Base-by-base conservation (phyloP, 2,888 invertebrate species). In the Chaetogeoica ovagalla region DNA sequence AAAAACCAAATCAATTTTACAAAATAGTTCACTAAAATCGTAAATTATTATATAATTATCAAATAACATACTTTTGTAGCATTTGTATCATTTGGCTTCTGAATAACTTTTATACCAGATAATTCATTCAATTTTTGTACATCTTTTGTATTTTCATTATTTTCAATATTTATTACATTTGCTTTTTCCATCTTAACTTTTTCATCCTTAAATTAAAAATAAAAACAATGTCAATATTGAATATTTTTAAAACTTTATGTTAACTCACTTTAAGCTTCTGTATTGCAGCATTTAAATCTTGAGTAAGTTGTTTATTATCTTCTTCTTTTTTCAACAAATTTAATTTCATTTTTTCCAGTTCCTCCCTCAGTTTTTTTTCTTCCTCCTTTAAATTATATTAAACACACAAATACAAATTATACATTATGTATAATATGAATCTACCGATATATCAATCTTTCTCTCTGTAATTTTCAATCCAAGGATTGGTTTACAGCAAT, bases 31-130 rank as follows among this genome's bases (percentile, higher is more conserved):
- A 63, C 11, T 15, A 63, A 6, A 63, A 11, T n/a, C 52, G 52
- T 37, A 30, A 63, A 73, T 59, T 21, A 71, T 71, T 2, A 72
- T n/a, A 21, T 63, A 73, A 55, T 19, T 65, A 66, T 48, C 13
- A 48, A 3, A 48, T 21, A n/a, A 57, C 21, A 65, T 66, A 70
- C 79, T 59, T 66, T 72, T 37, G 65, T 60, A n/a, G 59, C 81
- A 84, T 84, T 83, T 81, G 82, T n/a, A 83, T 83, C 81, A 82
- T 77, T 30, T 83, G 83, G 76, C 70, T 83, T 77, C 84, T 86
- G 65, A 82, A 81, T 21, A 84, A 85, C 81, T 85, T 85, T 11
- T 68, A 60, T 48, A 55, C 55, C n/a, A 65, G 66, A 59, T 48
- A 62, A 30, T 43, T 75, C 72, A 52, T 66, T 30, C 48, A 57